Percentiles rank a stretch among this genome's conserved stretches.
These are phyloP conservation scores for Patella depressa DNA, from an alignment of 2,888 invertebrate species.

Conservation along the genomic window DNA sequence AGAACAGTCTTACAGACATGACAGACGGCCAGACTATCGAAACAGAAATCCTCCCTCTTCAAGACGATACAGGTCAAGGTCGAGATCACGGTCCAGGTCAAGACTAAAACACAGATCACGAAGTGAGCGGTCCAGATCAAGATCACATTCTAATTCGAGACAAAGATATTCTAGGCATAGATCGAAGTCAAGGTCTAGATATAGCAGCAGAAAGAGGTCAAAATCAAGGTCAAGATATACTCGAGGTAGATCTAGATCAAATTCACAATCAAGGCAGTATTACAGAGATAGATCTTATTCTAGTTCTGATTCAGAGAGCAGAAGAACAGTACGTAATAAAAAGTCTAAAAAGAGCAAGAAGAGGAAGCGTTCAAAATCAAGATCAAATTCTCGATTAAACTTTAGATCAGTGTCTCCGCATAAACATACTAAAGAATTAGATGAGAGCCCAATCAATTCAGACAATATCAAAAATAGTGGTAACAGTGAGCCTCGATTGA, in stretches of 20 bases:
- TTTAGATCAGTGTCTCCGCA: too few relatives aligned
- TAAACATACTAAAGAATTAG: too few relatives aligned
- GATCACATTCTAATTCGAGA: constrained; percentile 21
- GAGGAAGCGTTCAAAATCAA: constrained; percentile 31
- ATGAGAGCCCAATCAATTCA: too few relatives aligned
- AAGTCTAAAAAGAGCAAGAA: constrained; percentile 21
- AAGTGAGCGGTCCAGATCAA: constrained; percentile 22
- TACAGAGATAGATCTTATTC: constrained; percentile 25
- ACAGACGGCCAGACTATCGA: constrained; percentile 24
- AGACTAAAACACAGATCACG: constrained; percentile 17
- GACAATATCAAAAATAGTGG: too few relatives aligned
- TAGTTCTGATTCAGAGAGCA: constrained; percentile 18
- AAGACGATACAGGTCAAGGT: constrained; percentile 25
- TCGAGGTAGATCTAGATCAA: constrained; percentile 10
- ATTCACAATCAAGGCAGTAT: constrained; percentile 15
- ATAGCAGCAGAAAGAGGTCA: constrained; percentile 36
- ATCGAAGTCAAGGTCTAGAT: constrained; percentile 22
- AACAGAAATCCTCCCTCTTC: constrained; percentile 14
- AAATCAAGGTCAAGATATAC: constrained; percentile 30
- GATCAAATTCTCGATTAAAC: constrained; percentile 22
- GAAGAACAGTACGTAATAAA: constrained; percentile 20
- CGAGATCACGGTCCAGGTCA: constrained; percentile 30
- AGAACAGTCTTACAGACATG: background rate
- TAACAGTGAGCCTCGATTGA: too few relatives aligned
- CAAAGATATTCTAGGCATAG: background rate